Evolutionary conservation across 2,113 vertebrate genomes (phyloP).

Genomic region (Oceanodroma tethys): DNA sequence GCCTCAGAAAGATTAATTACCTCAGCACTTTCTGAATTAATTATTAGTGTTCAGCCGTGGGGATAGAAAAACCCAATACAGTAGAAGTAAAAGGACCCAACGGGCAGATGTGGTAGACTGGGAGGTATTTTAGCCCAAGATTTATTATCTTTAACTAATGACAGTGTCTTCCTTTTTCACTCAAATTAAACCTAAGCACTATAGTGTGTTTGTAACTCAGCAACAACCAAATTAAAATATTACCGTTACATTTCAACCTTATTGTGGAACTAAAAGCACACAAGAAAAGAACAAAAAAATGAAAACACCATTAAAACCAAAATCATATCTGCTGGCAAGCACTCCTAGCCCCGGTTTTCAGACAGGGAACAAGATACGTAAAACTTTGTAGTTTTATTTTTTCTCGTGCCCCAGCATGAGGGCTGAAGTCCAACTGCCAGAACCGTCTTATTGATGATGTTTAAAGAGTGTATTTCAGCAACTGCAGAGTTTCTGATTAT

Average conservation of each 20-base stretch:
- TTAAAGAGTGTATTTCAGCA: constrained; percentile 36
- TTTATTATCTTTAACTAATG: constrained; percentile 48
- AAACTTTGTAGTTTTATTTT: background rate
- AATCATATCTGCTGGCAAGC: background rate
- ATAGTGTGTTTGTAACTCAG: background rate
- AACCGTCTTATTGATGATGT: background rate
- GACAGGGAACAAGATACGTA: background rate
- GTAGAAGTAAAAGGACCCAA: constrained; percentile 24
- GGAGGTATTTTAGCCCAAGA: background rate
- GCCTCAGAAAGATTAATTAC: constrained; percentile 73
- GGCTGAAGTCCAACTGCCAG: constrained; percentile 9
- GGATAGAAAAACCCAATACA: constrained; percentile 31
- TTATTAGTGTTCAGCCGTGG: constrained; percentile 56
- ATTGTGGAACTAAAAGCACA: background rate
- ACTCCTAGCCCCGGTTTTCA: background rate
- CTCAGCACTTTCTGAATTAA: constrained; percentile 67
- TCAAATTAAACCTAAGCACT: background rate
- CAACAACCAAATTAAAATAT: background rate
- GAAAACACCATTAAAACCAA: background rate
- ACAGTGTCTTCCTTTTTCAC: background rate
- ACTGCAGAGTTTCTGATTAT: background rate
- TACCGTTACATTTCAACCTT: background rate
- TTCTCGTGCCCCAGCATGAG: background rate
- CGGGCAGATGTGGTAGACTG: constrained; percentile 1
- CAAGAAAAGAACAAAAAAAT: background rate